Evolutionary conservation across 2,113 vertebrate species (phyloP).

Genomic region (Trogon melanurus): DNA sequence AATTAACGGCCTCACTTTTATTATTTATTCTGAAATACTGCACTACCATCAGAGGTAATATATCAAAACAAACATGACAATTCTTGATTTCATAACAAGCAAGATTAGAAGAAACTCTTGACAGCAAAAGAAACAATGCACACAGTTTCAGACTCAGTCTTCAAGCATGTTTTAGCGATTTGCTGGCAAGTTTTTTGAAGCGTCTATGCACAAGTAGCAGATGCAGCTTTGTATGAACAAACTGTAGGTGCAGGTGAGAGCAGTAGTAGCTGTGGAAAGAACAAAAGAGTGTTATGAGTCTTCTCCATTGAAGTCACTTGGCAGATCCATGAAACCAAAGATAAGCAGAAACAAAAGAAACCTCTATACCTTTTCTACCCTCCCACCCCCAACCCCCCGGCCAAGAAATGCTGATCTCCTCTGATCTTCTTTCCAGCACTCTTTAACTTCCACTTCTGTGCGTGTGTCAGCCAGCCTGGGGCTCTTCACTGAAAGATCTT

Average conservation of each 20-base stretch:
- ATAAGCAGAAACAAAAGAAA: background rate
- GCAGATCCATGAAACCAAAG: background rate
- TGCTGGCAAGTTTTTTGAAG: background rate
- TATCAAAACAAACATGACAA: background rate
- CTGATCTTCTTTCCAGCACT: background rate
- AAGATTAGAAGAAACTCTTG: background rate
- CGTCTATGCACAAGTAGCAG: background rate
- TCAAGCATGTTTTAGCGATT: background rate
- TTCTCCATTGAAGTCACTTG: background rate
- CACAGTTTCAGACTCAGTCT: background rate
- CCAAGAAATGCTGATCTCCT: background rate
- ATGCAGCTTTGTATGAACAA: background rate
- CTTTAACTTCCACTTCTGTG: background rate
- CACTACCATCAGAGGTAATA: background rate
- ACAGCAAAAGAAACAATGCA: background rate
- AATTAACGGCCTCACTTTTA: background rate
- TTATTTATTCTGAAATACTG: background rate
- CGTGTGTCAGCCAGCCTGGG: background rate
- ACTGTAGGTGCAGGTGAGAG: background rate
- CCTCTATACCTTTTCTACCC: background rate
- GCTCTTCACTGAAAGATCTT: background rate
- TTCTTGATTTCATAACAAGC: background rate
- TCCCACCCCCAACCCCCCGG: background rate
- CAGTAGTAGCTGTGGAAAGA: background rate
- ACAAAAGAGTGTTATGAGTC: background rate